Evolutionary conservation across 2,113 vertebrate species (phyloP).

Genomic region (Thalassoma bifasciatum): DNA sequence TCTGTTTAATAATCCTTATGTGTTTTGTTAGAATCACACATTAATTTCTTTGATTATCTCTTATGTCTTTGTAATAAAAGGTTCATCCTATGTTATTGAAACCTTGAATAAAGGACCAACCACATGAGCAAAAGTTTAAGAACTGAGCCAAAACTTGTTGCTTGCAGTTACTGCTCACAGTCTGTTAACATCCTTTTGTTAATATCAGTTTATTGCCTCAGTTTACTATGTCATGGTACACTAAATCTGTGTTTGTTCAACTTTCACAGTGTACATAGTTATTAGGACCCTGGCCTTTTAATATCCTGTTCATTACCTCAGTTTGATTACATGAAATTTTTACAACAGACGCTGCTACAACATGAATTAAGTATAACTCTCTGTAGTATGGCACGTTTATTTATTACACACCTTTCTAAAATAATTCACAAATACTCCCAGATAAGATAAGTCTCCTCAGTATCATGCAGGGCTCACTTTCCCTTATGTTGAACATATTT

Average conservation of each 20-base stretch:
- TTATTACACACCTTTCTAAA: no score
- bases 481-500: no score
- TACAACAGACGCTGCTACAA: no score
- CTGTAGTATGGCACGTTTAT: no score
- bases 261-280: background rate
- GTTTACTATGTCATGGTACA: background rate
- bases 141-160: background rate
- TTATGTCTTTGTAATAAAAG: background rate
- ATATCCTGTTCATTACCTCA: background rate
- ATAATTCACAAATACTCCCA: no score
- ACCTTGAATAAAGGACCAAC: background rate
- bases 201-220: background rate
- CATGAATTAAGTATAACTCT: no score
- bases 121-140: conserved; percentile 1
- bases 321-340: background rate
- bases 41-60: background rate
- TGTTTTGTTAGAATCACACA: background rate
- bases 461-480: no score
- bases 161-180: background rate
- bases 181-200: background rate
- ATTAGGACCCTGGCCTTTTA: background rate
- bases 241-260: background rate
- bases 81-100: no score
- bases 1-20: background rate
- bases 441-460: no score